Conservation (phyloP, 30 jellyfish, hydroid and myxozoan species). For the Rhopilema esculentum region DNA sequence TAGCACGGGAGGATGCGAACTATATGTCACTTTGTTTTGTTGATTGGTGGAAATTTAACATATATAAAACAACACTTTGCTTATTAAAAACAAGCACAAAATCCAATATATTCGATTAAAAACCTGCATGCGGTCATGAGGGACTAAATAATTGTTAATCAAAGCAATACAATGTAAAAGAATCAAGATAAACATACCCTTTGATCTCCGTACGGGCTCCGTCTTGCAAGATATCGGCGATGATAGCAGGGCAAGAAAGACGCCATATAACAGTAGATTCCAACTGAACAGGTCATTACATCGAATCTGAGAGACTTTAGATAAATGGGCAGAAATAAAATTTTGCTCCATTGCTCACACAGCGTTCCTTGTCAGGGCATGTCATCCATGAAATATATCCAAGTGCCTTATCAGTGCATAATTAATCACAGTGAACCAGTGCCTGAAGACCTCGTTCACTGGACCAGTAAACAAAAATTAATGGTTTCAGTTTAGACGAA, state of each 20-base stretch:
- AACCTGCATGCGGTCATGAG: background rate
- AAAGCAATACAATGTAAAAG: background rate
- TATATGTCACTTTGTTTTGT: background rate
- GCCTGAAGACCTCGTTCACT: background rate
- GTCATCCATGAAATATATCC: background rate
- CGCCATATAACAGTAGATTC: background rate
- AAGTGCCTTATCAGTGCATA: background rate
- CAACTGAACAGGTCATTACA: background rate
- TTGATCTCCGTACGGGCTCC: background rate
- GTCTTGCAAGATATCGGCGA: background rate
- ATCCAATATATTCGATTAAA: background rate
- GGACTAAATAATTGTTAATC: background rate
- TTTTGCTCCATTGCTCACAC: background rate
- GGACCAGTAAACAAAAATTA: too few species aligned
- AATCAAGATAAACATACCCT: background rate
- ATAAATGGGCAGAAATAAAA: background rate
- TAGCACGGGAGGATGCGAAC: too few species aligned
- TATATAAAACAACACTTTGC: background rate
- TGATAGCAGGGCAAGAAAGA: background rate
- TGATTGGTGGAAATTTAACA: background rate
- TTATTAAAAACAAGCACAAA: background rate
- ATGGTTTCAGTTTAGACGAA: background rate
- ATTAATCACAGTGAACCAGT: background rate
- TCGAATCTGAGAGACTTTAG: background rate
- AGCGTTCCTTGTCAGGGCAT: background rate